phyloP scores from a whole-genome alignment of 2,113 vertebrate genomes.

The Suricata suricatta region DNA sequence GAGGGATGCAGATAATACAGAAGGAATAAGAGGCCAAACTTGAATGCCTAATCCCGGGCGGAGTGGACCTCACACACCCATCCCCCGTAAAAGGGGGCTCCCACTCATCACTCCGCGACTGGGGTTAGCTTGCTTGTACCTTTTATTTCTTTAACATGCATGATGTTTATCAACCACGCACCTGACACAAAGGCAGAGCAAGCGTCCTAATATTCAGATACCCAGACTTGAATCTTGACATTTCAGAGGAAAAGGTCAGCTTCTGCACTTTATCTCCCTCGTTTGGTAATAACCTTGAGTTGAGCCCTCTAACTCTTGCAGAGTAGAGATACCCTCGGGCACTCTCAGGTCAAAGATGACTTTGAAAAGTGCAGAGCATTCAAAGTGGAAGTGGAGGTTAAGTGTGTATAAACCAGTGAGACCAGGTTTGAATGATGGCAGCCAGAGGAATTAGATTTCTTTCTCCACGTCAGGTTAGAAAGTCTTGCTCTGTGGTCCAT shows the following conservation, averaged over 20 bases:
- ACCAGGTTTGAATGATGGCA: conserved; percentile 49
- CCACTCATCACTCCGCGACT: fast-evolving
- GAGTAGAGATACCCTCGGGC: conserved; percentile 68
- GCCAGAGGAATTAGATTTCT: conserved; percentile 14
- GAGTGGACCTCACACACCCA: too few relatives aligned
- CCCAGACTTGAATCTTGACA: conserved; percentile 67
- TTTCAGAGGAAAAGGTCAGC: conserved; percentile 75
- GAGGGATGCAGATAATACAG: not conserved
- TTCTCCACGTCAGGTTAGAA: not conserved
- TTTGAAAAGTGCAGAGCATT: conserved; percentile 76
- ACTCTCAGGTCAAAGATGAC: conserved; percentile 73
- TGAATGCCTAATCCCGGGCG: not conserved
- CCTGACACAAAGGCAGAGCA: conserved; percentile 43
- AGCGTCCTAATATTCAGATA: conserved; percentile 49
- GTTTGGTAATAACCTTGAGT: conserved; percentile 76
- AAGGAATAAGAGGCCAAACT: not conserved
- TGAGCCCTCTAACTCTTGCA: conserved; percentile 70
- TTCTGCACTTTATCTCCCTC: conserved; percentile 66
- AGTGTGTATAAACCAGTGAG: conserved; percentile 58
- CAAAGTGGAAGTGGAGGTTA: conserved; percentile 68
- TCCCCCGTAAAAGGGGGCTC: not conserved
- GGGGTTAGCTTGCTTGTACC: not conserved
- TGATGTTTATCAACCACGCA: conserved; percentile 58
- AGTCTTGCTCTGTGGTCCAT: not conserved
- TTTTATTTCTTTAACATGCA: conserved; percentile 26